These are phyloP conservation scores for Crenuchus spilurus DNA, from an alignment of 2,797 vertebrate species.

Conservation along the genomic window DNA sequence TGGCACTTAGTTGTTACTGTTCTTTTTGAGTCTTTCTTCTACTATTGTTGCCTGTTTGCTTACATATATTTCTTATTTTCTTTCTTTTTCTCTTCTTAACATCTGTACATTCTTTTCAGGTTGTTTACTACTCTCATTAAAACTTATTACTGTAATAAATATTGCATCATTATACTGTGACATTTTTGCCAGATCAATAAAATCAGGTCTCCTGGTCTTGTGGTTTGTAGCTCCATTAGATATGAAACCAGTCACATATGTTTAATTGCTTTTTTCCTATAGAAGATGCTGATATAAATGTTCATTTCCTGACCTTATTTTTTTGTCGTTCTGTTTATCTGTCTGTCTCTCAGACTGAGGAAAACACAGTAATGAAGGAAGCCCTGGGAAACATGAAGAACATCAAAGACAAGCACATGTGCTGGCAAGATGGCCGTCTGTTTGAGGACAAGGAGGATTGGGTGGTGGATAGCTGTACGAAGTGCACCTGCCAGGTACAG, in stretches of 20 bases:
- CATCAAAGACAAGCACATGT: constrained; percentile 87
- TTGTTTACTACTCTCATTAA: too few species aligned
- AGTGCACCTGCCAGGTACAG: constrained; percentile 92
- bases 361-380: constrained; percentile 93
- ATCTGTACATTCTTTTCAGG: background rate
- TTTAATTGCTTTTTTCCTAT: background rate
- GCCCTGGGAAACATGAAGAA: constrained; percentile 87
- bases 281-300: background rate
- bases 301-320: constrained; percentile 36
- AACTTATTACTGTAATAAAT: too few species aligned
- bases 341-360: constrained; percentile 81
- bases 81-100: background rate
- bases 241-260: background rate
- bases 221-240: too few species aligned
- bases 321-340: constrained; percentile 39
- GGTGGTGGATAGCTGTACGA: constrained; percentile 98
- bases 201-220: background rate
- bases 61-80: background rate
- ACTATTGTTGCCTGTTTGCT: background rate
- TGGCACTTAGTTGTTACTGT: background rate
- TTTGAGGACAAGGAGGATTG: constrained; percentile 94
- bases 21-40: background rate
- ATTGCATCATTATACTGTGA: too few species aligned
- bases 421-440: constrained; percentile 96
- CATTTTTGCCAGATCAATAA: background rate